These are phyloP conservation scores for Formica aserva DNA, from an alignment of 2,888 invertebrate species.

Conservation along the genomic window DNA sequence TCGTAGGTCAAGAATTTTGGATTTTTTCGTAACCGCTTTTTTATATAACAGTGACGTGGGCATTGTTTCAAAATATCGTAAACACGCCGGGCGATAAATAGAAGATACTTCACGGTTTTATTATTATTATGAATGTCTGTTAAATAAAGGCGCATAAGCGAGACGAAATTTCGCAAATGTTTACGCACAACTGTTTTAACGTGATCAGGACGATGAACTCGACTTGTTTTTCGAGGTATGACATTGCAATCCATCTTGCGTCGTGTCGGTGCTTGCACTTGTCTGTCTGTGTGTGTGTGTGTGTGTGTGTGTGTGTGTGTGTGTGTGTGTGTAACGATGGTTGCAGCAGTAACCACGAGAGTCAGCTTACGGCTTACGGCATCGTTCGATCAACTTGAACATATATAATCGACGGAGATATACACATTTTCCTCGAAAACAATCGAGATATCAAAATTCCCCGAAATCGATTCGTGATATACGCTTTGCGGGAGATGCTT, in stretches of 20 bases:
- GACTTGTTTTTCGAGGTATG: constrained; percentile 57
- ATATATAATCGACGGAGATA: constrained; percentile 59
- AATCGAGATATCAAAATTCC: constrained; percentile 54
- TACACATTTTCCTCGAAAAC: constrained; percentile 51
- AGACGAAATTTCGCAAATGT: constrained; percentile 62
- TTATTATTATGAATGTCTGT: constrained; percentile 35
- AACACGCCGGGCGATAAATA: constrained; percentile 37
- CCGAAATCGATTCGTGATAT: constrained; percentile 44
- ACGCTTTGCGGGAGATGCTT: constrained; percentile 36
- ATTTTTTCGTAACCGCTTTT: neutral
- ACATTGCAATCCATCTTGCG: constrained; percentile 58
- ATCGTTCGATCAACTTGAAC: constrained; percentile 59
- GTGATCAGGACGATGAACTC: constrained; percentile 67
- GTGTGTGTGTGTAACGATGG: neutral
- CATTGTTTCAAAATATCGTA: neutral
- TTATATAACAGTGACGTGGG: constrained; percentile 35
- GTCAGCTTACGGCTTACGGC: constrained; percentile 50
- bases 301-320: neutral
- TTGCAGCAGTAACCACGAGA: constrained; percentile 44
- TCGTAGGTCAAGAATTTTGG: neutral
- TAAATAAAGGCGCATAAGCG: constrained; percentile 66
- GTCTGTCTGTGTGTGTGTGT: neutral
- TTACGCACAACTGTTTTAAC: constrained; percentile 54
- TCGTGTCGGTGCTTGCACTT: constrained; percentile 22
- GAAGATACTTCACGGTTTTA: constrained; percentile 47